These are phyloP conservation scores for Belonocnema kinseyi DNA, from an alignment of 1,140 invertebrate species.

Conservation along the genomic window DNA sequence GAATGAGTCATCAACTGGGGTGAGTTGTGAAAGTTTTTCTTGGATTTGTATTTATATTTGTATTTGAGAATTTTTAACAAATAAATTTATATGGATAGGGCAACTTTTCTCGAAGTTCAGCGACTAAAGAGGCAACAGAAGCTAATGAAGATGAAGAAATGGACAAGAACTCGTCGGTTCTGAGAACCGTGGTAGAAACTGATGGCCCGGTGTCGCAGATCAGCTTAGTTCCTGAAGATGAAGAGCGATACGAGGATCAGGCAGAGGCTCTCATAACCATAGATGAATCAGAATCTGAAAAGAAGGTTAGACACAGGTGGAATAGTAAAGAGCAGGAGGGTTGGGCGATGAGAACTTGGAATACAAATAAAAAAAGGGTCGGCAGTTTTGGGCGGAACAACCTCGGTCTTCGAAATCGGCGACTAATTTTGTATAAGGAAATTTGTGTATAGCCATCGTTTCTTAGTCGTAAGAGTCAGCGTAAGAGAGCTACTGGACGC, in stretches of 20 bases:
- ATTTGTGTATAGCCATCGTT: conserved; percentile 58
- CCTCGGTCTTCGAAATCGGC: conserved; percentile 39
- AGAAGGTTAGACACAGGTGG: conserved; percentile 69
- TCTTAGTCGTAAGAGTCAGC: conserved; percentile 7
- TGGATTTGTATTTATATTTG: neutral
- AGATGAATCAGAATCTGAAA: conserved; percentile 53
- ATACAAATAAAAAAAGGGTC: conserved; percentile 37
- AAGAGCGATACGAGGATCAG: conserved; percentile 39
- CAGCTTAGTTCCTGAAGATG: conserved; percentile 38
- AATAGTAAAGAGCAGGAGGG: conserved; percentile 51
- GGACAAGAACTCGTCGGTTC: neutral
- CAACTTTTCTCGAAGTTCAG: neutral
- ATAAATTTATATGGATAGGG: neutral
- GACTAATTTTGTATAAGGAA: conserved; percentile 59
- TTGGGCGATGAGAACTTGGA: conserved; percentile 49
- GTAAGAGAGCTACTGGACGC: neutral
- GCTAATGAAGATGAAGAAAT: neutral
- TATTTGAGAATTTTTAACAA: neutral
- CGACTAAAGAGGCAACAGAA: neutral
- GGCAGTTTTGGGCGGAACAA: conserved; percentile 45
- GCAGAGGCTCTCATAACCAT: conserved; percentile 46
- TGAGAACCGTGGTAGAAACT: conserved; percentile 13
- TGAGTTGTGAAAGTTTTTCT: neutral
- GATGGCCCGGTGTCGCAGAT: conserved; percentile 39
- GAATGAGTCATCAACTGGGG: neutral